These are phyloP conservation scores for Okamejei kenojei DNA, from an alignment of 2,797 vertebrate species.

Conservation along the genomic window DNA sequence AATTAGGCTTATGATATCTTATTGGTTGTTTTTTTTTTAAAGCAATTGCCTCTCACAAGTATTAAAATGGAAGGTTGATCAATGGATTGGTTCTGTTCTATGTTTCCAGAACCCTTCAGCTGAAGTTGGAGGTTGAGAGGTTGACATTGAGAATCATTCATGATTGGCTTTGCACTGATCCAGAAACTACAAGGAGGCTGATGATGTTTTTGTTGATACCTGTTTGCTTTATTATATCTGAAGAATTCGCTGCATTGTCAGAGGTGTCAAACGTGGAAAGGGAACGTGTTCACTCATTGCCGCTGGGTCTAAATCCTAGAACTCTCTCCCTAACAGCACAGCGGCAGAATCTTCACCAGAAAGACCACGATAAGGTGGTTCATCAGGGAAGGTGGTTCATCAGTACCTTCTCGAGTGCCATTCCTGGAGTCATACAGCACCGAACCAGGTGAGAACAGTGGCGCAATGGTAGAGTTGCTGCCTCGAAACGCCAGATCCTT, in stretches of 20 bases:
- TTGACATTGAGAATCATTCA: not conserved
- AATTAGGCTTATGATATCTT: constrained; percentile 3
- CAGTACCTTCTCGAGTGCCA: no score
- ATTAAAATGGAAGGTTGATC: not conserved
- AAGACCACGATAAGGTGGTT: no score
- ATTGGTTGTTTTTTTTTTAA: not conserved
- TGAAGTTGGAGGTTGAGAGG: not conserved
- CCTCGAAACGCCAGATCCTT: no score
- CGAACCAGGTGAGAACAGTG: no score
- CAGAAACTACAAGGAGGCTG: not conserved
- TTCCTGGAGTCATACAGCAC: no score
- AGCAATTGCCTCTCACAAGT: not conserved
- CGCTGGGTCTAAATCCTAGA: no score
- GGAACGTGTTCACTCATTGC: no score
- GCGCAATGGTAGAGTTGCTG: no score
- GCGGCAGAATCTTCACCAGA: no score
- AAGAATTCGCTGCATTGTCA: not conserved
- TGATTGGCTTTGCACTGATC: not conserved
- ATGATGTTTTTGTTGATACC: not conserved
- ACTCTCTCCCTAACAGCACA: no score
- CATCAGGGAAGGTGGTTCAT: no score
- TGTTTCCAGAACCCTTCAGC: not conserved
- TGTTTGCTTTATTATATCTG: not conserved
- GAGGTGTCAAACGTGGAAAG: not conserved
- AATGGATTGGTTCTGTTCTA: not conserved